A percentile compares a stretch with the other conserved stretches of the same genome.
phyloP scores from a whole-genome alignment of 2,113 vertebrate genomes.

The Spea bombifrons region DNA sequence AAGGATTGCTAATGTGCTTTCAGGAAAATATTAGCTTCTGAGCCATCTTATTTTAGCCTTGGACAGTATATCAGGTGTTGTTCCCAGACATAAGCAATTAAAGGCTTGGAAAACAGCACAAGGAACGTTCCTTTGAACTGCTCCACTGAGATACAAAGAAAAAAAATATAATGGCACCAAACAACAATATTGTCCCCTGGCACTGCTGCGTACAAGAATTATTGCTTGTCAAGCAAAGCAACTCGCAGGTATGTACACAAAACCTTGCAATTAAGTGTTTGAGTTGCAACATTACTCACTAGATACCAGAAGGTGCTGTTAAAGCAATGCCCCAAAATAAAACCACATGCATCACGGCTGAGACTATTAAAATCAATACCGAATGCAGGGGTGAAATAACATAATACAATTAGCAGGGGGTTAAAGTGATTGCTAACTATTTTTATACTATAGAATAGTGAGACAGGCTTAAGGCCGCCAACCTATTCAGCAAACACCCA shows the following conservation, averaged over 20 bases:
- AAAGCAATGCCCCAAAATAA: slow-evolving; percentile 13
- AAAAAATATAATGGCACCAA: slow-evolving; percentile 60
- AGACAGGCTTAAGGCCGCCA: background rate
- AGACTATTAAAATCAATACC: slow-evolving; percentile 11
- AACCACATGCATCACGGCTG: background rate
- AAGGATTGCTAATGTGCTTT: slow-evolving; percentile 62
- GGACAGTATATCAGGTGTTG: slow-evolving; percentile 62
- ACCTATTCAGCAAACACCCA: background rate
- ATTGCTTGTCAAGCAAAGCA: slow-evolving; percentile 54
- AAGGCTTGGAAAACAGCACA: slow-evolving; percentile 69
- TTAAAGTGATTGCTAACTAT: slow-evolving; percentile 8
- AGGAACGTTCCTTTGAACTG: slow-evolving; percentile 65
- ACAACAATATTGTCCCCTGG: slow-evolving; percentile 65
- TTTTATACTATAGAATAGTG: background rate
- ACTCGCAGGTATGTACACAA: slow-evolving; percentile 53
- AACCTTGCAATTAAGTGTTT: slow-evolving; percentile 53
- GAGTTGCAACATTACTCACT: slow-evolving; percentile 3
- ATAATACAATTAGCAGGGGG: slow-evolving; percentile 7
- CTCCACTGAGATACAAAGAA: slow-evolving; percentile 61
- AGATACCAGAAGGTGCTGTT: slow-evolving; percentile 20
- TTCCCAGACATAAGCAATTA: slow-evolving; percentile 76
- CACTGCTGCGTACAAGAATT: slow-evolving; percentile 61
- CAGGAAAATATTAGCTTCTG: slow-evolving; percentile 65
- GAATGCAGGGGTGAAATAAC: background rate
- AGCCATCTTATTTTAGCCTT: slow-evolving; percentile 66